Evolutionary conservation across 1,140 invertebrate genomes (phyloP).

Genomic region (Dinoponera quadriceps): DNA sequence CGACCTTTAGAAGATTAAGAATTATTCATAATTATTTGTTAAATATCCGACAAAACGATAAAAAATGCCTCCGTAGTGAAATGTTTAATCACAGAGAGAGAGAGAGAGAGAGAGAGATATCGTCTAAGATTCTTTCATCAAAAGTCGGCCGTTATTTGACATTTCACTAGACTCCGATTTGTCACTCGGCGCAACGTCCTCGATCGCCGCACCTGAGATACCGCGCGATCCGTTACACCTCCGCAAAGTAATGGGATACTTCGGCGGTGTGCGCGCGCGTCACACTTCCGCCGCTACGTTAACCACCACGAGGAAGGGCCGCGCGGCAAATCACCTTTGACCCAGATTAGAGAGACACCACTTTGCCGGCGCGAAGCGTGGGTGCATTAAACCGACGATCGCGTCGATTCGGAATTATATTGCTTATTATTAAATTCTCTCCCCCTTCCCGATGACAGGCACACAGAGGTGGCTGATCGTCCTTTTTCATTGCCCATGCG

Average conservation of each 20-base stretch:
- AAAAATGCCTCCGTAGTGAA: too few species aligned
- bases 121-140: background rate
- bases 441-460: constrained; percentile 46
- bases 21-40: constrained; percentile 6
- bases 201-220: constrained; percentile 41
- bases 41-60: background rate
- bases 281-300: background rate
- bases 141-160: background rate
- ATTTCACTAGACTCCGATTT: constrained; percentile 16
- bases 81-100: too few species aligned
- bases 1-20: too few species aligned
- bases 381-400: constrained; percentile 27
- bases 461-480: background rate
- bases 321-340: constrained; percentile 61
- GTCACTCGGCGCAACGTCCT: background rate
- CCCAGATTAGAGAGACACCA: constrained; percentile 58
- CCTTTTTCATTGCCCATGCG: constrained; percentile 55
- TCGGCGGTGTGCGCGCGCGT: constrained; percentile 23
- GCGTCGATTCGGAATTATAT: constrained; percentile 62
- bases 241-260: constrained; percentile 47
- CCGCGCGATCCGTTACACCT: constrained; percentile 44
- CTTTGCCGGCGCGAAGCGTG: constrained; percentile 30
- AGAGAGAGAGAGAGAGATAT: too few species aligned
- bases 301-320: constrained; percentile 28
- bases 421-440: too few species aligned